Percentiles rank a stretch among this genome's conserved stretches.
Conservation (phyloP, 1,140 invertebrate genomes). For the Nebria ingens region DNA sequence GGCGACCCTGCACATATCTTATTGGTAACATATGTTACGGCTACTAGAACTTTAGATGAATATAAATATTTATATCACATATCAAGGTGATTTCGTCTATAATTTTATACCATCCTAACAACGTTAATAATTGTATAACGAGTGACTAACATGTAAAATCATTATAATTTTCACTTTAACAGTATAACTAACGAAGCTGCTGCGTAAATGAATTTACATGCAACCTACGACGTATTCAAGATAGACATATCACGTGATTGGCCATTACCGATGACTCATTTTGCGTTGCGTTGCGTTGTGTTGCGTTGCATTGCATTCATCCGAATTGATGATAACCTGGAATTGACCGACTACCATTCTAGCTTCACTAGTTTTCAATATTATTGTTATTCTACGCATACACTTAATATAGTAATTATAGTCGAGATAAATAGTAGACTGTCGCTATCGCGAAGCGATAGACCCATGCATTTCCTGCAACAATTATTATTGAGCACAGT, state of each 20-base stretch:
- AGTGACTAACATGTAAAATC: background rate
- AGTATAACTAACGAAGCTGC: background rate
- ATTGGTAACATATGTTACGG: background rate
- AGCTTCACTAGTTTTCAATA: background rate
- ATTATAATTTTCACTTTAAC: background rate
- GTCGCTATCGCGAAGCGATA: no score
- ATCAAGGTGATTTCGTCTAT: background rate
- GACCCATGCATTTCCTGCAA: background rate
- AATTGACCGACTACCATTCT: background rate
- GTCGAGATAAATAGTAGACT: background rate
- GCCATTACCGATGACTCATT: background rate
- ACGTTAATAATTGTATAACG: background rate
- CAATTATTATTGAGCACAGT: background rate
- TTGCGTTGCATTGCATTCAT: background rate
- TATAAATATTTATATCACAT: background rate
- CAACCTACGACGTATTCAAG: background rate
- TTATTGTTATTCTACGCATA: background rate
- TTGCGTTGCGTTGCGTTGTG: background rate
- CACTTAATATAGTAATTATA: background rate
- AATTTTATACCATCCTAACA: no score
- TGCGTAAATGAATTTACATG: background rate
- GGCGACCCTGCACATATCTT: background rate
- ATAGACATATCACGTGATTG: background rate
- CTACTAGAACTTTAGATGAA: no score
- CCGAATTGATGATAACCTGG: background rate